Conservation (phyloP, 2,797 vertebrate species). For the Phylloscopus collybita region DNA sequence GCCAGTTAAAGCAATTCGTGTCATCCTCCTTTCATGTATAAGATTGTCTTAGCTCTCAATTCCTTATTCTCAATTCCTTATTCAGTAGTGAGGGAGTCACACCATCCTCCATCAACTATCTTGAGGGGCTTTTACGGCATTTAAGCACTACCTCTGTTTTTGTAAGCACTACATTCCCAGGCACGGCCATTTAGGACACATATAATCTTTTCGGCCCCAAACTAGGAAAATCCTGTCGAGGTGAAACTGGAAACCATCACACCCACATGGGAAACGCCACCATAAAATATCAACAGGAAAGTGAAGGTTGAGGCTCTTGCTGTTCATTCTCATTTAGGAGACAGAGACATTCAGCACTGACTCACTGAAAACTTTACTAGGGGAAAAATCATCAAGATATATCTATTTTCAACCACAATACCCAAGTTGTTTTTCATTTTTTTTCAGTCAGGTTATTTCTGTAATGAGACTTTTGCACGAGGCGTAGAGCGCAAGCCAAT, state of each 20-base stretch:
- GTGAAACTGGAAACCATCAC: conserved; percentile 33
- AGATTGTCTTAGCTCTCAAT: neutral
- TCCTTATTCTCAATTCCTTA: neutral
- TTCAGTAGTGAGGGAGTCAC: neutral
- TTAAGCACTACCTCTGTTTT: conserved; percentile 8
- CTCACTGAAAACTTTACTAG: conserved; percentile 34
- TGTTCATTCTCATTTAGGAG: conserved; percentile 65
- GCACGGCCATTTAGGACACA: neutral
- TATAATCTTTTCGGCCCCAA: conserved; percentile 2
- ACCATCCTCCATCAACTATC: neutral
- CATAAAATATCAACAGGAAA: neutral
- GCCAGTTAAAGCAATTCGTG: neutral
- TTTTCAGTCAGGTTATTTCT: conserved; percentile 69
- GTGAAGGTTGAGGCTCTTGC: neutral
- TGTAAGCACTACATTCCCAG: neutral
- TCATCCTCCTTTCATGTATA: neutral
- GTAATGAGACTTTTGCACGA: conserved; percentile 3
- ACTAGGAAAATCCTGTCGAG: conserved; percentile 23
- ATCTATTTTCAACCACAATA: conserved; percentile 64
- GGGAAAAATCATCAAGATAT: conserved; percentile 49
- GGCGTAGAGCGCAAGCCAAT: neutral
- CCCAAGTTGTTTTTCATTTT: conserved; percentile 50
- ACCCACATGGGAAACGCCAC: neutral
- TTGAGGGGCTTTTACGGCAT: neutral
- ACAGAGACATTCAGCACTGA: conserved; percentile 22